phyloP scores from a whole-genome alignment of 2,888 invertebrate genomes.

The Hartigia nigra region DNA sequence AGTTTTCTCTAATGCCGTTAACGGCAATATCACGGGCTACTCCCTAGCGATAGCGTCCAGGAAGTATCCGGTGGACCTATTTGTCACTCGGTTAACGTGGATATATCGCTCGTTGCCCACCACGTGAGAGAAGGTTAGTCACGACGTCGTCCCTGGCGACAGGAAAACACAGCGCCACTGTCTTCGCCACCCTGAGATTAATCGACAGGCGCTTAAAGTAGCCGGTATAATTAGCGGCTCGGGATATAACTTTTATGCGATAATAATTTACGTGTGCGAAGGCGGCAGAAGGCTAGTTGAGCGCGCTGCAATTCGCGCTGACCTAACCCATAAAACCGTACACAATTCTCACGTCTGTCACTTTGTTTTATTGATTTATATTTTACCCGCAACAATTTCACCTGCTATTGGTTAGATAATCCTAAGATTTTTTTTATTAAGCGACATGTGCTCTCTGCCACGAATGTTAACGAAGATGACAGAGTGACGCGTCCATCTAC shows the following conservation, averaged over 20 bases:
- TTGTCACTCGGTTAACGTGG: conserved; percentile 38
- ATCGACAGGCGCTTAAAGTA: neutral
- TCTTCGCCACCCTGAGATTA: conserved; percentile 5
- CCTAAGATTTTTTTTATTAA: neutral
- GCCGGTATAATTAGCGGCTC: conserved; percentile 2
- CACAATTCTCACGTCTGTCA: neutral
- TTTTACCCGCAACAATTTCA: neutral
- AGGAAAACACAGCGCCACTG: neutral
- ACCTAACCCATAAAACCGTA: neutral
- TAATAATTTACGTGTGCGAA: neutral
- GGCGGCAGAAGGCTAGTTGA: neutral
- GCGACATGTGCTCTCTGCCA: neutral
- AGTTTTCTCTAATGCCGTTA: neutral
- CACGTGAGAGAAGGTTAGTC: conserved; percentile 25
- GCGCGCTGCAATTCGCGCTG: neutral
- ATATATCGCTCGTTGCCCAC: conserved; percentile 27
- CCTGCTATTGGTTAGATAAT: neutral
- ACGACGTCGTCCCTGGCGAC: conserved; percentile 16
- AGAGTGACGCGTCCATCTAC: neutral
- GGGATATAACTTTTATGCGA: neutral
- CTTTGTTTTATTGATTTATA: neutral
- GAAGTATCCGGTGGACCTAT: conserved; percentile 38
- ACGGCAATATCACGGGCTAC: neutral
- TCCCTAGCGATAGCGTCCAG: conserved; percentile 35
- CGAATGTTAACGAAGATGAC: neutral